These are phyloP conservation scores for Jacana jacana DNA, from an alignment of 2,113 vertebrate species.

Conservation along the genomic window DNA sequence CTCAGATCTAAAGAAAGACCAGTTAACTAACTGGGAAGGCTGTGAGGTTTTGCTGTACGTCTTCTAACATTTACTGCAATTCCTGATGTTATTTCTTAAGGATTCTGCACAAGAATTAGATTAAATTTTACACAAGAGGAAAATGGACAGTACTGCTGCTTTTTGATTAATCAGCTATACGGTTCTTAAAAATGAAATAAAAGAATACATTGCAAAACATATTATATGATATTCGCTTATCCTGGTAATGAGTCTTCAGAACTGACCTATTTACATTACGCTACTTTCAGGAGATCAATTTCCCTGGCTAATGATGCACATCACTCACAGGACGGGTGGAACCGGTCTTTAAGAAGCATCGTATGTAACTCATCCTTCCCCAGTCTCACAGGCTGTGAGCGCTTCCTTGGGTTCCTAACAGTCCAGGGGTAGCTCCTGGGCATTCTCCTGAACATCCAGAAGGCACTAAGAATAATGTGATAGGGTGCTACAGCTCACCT, in stretches of 20 bases:
- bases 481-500: background rate
- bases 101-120: slow-evolving; percentile 38
- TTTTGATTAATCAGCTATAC: background rate
- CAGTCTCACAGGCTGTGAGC: background rate
- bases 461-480: background rate
- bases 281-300: slow-evolving; percentile 5
- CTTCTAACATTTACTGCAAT: slow-evolving; percentile 28
- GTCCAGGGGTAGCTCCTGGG: background rate
- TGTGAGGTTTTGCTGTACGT: background rate
- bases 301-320: background rate
- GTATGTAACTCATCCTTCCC: background rate
- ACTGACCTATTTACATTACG: background rate
- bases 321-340: background rate
- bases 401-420: background rate
- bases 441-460: background rate
- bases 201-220: slow-evolving; percentile 1
- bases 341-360: background rate
- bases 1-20: background rate
- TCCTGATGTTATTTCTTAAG: slow-evolving; percentile 21
- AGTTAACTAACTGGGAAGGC: slow-evolving; percentile 13
- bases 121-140: slow-evolving; percentile 37
- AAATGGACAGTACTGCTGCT: background rate
- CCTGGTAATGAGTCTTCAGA: slow-evolving; percentile 10
- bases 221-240: background rate
- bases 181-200: slow-evolving; percentile 4